Evolutionary conservation across 2,113 vertebrate species (phyloP).

Genomic region (Lepus timidus): DNA sequence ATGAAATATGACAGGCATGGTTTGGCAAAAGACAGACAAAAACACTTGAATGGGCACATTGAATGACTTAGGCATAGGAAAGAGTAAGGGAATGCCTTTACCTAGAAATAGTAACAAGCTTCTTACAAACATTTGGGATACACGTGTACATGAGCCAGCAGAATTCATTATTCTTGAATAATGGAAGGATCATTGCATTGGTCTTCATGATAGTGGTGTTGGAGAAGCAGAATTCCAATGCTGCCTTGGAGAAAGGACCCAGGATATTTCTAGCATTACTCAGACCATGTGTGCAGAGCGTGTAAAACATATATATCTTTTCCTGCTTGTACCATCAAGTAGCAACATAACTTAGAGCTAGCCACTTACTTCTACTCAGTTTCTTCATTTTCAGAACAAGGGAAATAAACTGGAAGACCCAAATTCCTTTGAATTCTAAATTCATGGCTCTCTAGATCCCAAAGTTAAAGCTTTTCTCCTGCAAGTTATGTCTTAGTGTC

Average conservation of each 20-base stretch:
- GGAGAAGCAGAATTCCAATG: background rate
- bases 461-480: conserved; percentile 14
- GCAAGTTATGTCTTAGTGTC: background rate
- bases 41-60: background rate
- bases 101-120: background rate
- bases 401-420: background rate
- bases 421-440: background rate
- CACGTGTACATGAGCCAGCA: background rate
- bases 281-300: background rate
- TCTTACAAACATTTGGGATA: conserved; percentile 14
- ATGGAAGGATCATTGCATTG: background rate
- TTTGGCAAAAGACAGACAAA: conserved; percentile 20
- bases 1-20: background rate
- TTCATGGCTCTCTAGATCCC: background rate
- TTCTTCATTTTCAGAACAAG: conserved; percentile 34
- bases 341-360: background rate
- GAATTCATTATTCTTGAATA: background rate
- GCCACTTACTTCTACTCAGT: background rate
- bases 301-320: background rate
- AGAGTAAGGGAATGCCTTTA: background rate
- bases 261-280: background rate
- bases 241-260: background rate
- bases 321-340: background rate
- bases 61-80: background rate
- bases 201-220: background rate